Evolutionary conservation across 1,140 invertebrate species (phyloP), one percentile per base, ranked within the genome.

Genomic region (Pseudachorutes palmiensis): DNA sequence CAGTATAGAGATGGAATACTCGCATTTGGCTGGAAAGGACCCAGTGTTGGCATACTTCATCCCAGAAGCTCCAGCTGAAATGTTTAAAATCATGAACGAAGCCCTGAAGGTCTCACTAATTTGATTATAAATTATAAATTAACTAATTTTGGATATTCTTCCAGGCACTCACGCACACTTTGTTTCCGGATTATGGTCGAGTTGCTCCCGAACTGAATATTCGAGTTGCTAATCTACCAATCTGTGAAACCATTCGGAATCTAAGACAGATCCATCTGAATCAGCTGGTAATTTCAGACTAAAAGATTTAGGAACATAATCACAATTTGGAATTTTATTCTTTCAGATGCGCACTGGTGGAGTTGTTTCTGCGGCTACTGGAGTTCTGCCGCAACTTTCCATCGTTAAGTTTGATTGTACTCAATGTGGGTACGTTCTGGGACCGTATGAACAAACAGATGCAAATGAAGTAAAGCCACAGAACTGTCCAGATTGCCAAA

Each of bases 331-430:
- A 67, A 14, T 48, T 64, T 45, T n/a, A 82, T 87, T 48, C 24
- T 58, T 66, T 2, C 49, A 72, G 70, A 67, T 72, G n/a, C 83
- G 94, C 68, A 98, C 96, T 1, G 81, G 88, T 67, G 97, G 97
- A 49, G 97, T 99, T 3, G 94, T 99, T 1, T 97, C 96, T 0
- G 88, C 92, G 1, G 91, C 94, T 1, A 98, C 97, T 0, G 91
- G 93, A 16, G 94, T 99, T 19, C 78, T 99, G 28, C 97, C 97
- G 0, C 97, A 99, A 77, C 80, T 99, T 5, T 92, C 90, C 3
- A 82, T 98, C 16, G 89, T 98, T 28, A 98, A 97, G 79, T 99
- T 95, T 79, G 94, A 99, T 78, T 99, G 97, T 84, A 88, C 89
- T 69, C 92, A 94, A 77, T 99, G 97, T 81, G 89, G 89, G 36